Evolutionary conservation across 2,797 vertebrate species (phyloP).

Genomic region (Scomberomorus guttatus): DNA sequence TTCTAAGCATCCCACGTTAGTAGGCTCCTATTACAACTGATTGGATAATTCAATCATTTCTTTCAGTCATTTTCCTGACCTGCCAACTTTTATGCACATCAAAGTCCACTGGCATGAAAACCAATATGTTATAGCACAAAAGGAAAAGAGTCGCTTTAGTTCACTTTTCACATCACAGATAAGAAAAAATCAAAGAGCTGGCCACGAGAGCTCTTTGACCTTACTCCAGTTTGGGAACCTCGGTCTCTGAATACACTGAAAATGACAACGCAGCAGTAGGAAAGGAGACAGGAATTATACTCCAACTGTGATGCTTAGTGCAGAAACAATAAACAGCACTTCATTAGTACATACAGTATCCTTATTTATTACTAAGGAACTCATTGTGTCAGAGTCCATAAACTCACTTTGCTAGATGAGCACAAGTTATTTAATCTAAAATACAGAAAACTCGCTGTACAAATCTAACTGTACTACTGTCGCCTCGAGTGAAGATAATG

Average conservation of each 20-base stretch:
- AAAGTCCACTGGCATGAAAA: not conserved
- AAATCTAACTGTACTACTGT: too few species aligned
- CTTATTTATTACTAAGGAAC: too few species aligned
- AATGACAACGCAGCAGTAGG: too few species aligned
- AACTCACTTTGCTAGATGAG: too few species aligned
- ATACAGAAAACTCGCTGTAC: too few species aligned
- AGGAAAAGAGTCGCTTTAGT: not conserved
- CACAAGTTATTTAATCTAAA: too few species aligned
- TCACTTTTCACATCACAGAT: not conserved
- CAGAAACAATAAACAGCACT: not conserved
- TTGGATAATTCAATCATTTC: conserved; percentile 46
- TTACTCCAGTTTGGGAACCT: not conserved
- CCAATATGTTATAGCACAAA: not conserved
- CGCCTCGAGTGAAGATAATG: not conserved
- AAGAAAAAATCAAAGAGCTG: not conserved
- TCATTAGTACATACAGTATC: not conserved
- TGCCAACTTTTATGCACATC: conserved; percentile 36
- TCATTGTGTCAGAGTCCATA: not conserved
- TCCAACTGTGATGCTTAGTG: not conserved
- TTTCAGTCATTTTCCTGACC: conserved; percentile 36
- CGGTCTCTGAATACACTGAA: too few species aligned
- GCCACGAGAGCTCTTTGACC: not conserved
- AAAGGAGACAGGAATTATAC: not conserved
- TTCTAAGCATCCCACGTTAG: conserved; percentile 11
- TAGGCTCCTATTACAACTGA: conserved; percentile 18